Evolutionary conservation across 2,888 invertebrate species (phyloP).

Genomic region (Abrostola tripartita): DNA sequence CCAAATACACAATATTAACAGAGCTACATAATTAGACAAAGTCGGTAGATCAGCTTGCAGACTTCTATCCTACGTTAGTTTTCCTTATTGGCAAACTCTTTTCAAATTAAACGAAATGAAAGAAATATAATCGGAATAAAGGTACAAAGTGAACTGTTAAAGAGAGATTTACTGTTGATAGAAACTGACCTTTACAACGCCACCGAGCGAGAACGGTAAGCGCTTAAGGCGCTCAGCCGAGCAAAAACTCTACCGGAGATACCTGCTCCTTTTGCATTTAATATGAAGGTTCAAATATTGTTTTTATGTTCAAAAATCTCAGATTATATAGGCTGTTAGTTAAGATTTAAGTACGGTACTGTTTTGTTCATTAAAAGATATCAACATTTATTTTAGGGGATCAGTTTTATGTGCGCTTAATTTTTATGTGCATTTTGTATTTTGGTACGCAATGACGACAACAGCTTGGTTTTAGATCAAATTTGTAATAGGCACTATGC

Average conservation of each 20-base stretch:
- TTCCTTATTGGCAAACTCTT: no score
- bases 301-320: conserved; percentile 12
- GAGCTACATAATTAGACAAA: no score
- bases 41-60: no score
- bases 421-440: no score
- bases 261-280: conserved; percentile 20
- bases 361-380: conserved; percentile 3
- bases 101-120: not conserved
- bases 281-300: conserved; percentile 7
- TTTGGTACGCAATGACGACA: no score
- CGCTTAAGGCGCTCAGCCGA: conserved; percentile 16
- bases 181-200: conserved; percentile 20
- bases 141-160: not conserved
- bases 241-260: conserved; percentile 12
- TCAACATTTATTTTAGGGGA: not conserved
- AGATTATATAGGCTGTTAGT: not conserved
- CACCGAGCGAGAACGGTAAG: conserved; percentile 10
- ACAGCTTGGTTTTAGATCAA: no score
- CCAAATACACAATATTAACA: no score
- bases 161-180: conserved; percentile 25
- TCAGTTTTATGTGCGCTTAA: no score
- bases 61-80: no score
- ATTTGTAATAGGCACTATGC: no score
- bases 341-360: conserved; percentile 2
- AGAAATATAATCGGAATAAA: conserved; percentile 2